Base-by-base conservation (phyloP, 35 echinoderm and acorn worm genomes). In the Chiridota heheva region DNA sequence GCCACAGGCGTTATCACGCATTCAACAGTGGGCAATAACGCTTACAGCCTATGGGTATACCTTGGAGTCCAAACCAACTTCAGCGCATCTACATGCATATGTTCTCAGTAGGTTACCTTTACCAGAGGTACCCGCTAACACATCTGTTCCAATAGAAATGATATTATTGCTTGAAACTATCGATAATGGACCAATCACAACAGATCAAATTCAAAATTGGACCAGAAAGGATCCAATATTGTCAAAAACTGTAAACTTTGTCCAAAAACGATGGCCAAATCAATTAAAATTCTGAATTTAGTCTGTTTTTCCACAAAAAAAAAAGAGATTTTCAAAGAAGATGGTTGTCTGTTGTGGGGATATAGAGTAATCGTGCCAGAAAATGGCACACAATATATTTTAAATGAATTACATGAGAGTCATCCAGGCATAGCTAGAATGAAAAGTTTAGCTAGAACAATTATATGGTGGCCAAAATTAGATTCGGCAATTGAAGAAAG, bases 11-110 rank as follows among this genome's bases (percentile, higher is more conserved):
- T 84, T 74, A 13, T 76, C 86, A 5, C 47, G 91, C 18, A 81
- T 89, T 1, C 81, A 95, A 42, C 49, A 86, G 37, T 95, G 86
- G 91, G 86, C 86, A 7, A 1, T 95, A 32, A 92, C 53, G 15
- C 62, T 92, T 16, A n/a, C 46, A 13, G 67, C 64, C 7, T 85
- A 91, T 40, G 16, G 64, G 43, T 91, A 86, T 27, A 18, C 62
- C 2, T n/a, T 86, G 2, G 27, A 44, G 5, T 81, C 60, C 40
- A 84, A 85, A 53, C 61, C 18, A 1, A 77, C 65, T 0, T 32
- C 66, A 0, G 45, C 67, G 4, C 63, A 87, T 58, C 67, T 58
- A 20, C 87, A 92, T 49, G 70, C 84, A 0, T 73, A 87, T 28
- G 85, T 68, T 2, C 42, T 42, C 67, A 33, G 68, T 72, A 18